These are phyloP conservation scores for Lonchura striata DNA, from an alignment of 2,113 vertebrate species.

Conservation along the genomic window DNA sequence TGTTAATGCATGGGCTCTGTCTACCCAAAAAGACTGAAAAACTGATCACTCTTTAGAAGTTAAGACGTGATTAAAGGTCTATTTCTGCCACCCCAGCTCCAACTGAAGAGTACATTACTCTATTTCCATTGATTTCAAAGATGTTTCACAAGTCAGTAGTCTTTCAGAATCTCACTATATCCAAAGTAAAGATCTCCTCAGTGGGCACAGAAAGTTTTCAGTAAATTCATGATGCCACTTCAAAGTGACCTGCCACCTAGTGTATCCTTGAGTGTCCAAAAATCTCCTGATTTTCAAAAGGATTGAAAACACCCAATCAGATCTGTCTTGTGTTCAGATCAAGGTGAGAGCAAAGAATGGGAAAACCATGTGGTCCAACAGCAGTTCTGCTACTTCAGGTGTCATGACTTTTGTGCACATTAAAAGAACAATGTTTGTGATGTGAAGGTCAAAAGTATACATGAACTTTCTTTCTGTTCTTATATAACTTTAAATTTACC, in stretches of 20 bases:
- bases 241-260: neutral
- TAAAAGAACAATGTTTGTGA: slow-evolving; percentile 15
- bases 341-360: neutral
- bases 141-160: neutral
- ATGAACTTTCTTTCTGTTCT: neutral
- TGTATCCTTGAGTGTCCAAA: neutral
- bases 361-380: slow-evolving; percentile 32
- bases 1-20: neutral
- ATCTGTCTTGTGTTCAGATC: neutral
- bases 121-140: neutral
- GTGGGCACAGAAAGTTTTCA: neutral
- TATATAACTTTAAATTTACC: neutral
- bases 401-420: neutral
- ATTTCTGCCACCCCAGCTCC: neutral
- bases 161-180: neutral
- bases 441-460: slow-evolving; percentile 1
- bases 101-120: neutral
- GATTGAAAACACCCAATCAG: neutral
- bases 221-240: neutral
- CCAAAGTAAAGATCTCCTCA: neutral
- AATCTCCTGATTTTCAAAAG: slow-evolving; percentile 1
- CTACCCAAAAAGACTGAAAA: slow-evolving; percentile 27
- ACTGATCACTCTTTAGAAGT: neutral
- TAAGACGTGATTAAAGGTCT: neutral
- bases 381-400: slow-evolving; percentile 11